Evolutionary conservation across 2,888 invertebrate species (phyloP), one percentile per base, ranked within the genome.

Genomic region (Eulithis testata): DNA sequence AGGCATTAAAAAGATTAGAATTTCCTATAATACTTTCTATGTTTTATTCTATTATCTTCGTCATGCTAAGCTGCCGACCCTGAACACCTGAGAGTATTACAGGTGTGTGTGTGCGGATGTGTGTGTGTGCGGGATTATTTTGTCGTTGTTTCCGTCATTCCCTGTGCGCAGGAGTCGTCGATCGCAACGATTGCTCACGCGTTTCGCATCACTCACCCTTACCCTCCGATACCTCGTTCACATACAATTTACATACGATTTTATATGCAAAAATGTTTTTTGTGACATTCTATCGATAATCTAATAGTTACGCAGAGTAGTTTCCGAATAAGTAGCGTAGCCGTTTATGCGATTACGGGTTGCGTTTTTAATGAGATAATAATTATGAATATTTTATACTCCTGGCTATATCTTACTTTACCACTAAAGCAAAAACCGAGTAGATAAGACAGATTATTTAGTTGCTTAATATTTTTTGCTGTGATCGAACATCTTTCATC

Each of bases 201-300:
- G 92, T 93, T 87, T 88, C 93, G 91, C 93, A 91, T 91, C 91
- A 87, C 84, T 90, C 90, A 82, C 89, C 91, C 91, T 83, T 84
- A 84, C 86, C 85, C 88, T 78, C 76, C 80, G 84, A 86, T 85
- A 85, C 87, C 87, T 82, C 80, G 86, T 89, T 90, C 88, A 84
- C 88, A 88, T 84, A 88, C 83, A 83, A 90, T 91, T 91, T 89
- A 90, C 89, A 90, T 91, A 86, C 81, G 74, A 79, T 81, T 84
- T 79, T 80, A 78, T 86, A 89, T 87, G 79, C 88, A 84, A 80
- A 80, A 76, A 73, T 69, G 70, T 82, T 88, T 89, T 85, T 82
- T 87, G 77, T 82, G 77, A 80, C 77, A 78, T 81, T 81, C 84
- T 82, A 85, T 77, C 85, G 83, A 83, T 90, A 88, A 90, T 89